phyloP scores from a whole-genome alignment of 1,140 invertebrate genomes.

The Chironomus striatipennis region DNA sequence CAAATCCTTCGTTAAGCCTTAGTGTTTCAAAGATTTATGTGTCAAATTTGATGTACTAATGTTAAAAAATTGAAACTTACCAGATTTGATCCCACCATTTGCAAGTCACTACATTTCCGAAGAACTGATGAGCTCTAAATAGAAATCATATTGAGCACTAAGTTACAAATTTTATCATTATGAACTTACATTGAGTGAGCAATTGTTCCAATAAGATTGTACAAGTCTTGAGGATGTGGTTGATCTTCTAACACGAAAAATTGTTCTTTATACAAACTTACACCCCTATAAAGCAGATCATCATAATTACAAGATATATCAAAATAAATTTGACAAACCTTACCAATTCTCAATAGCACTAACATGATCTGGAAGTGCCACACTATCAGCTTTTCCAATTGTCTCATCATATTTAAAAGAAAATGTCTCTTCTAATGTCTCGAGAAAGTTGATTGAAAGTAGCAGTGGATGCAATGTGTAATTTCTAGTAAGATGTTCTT shows the following conservation, averaged over 20 bases:
- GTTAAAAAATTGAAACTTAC: too few species aligned
- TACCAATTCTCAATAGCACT: constrained; percentile 43
- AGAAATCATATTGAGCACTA: too few species aligned
- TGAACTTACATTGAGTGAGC: constrained; percentile 47
- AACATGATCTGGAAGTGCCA: constrained; percentile 67
- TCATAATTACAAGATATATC: too few species aligned
- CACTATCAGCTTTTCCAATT: constrained; percentile 50
- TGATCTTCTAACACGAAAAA: constrained; percentile 27
- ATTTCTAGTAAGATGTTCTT: constrained; percentile 44
- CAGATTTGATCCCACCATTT: constrained; percentile 41
- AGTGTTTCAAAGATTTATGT: too few species aligned
- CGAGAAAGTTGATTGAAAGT: neutral
- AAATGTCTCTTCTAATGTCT: constrained; percentile 42
- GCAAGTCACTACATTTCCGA: constrained; percentile 58
- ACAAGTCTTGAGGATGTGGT: constrained; percentile 26
- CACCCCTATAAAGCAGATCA: neutral
- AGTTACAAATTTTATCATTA: too few species aligned
- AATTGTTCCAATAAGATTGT: constrained; percentile 30
- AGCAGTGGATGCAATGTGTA: constrained; percentile 32
- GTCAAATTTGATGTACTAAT: too few species aligned
- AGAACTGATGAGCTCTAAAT: constrained; percentile 52
- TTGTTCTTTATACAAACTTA: neutral
- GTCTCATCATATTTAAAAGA: constrained; percentile 40
- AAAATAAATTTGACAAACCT: too few species aligned
- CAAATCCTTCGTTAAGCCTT: constrained; percentile 62